Conservation (phyloP, 2,888 invertebrate genomes). For the Cephus spinipes region DNA sequence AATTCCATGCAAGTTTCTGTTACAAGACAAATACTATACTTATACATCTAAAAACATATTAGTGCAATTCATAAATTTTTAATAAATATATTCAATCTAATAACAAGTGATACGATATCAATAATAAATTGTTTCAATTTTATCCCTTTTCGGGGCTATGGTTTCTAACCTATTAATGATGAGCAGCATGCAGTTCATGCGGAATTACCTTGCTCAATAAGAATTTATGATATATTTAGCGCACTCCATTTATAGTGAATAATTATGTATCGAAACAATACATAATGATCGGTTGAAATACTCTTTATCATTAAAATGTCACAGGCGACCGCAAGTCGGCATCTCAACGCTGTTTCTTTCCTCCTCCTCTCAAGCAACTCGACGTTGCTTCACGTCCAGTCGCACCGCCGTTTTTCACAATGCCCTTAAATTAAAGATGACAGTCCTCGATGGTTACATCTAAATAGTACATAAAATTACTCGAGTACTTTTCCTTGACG, state of each 20-base stretch:
- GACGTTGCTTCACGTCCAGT: neutral
- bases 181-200: constrained; percentile 26
- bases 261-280: constrained; percentile 46
- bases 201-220: constrained; percentile 45
- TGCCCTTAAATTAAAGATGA: neutral
- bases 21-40: neutral
- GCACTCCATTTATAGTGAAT: constrained; percentile 45
- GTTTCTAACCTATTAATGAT: constrained; percentile 46
- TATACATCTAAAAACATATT: neutral
- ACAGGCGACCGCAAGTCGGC: constrained; percentile 53
- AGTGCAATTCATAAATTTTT: neutral
- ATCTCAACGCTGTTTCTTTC: constrained; percentile 33
- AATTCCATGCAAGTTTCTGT: neutral
- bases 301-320: constrained; percentile 43
- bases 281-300: constrained; percentile 41
- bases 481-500: neutral
- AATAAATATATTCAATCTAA: neutral
- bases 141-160: constrained; percentile 27
- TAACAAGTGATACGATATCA: neutral
- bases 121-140: neutral
- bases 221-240: constrained; percentile 37
- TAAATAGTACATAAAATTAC: neutral
- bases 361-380: neutral
- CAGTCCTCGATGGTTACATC: neutral
- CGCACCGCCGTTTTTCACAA: neutral